These are phyloP conservation scores for Leptopilina boulardi DNA, from an alignment of 1,140 invertebrate genomes.

Conservation along the genomic window DNA sequence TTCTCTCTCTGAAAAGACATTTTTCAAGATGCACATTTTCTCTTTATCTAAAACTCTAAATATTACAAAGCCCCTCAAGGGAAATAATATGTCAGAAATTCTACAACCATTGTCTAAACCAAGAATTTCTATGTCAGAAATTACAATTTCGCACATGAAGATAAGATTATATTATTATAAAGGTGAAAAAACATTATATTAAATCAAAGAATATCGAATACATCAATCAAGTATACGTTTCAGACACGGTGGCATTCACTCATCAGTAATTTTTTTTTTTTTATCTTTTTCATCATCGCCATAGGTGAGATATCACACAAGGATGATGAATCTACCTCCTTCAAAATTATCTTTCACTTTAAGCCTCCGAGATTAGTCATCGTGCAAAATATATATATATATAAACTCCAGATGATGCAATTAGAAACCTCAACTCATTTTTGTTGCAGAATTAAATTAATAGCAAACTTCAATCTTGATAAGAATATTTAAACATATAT, in stretches of 20 bases:
- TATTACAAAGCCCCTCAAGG: conserved; percentile 6
- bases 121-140: conserved; percentile 14
- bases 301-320: conserved; percentile 9
- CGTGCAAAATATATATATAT: conserved; percentile 2
- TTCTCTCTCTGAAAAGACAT: no score
- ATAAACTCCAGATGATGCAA: background rate
- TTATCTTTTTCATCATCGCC: background rate
- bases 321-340: conserved; percentile 27
- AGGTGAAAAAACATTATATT: conserved; percentile 6
- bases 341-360: conserved; percentile 6
- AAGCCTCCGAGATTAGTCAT: background rate
- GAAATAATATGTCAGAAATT: conserved; percentile 24
- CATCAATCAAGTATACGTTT: background rate
- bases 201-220: conserved; percentile 9
- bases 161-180: background rate
- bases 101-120: background rate
- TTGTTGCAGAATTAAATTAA: no score
- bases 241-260: conserved; percentile 5
- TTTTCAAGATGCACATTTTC: no score
- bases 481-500: no score
- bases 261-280: background rate
- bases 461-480: no score
- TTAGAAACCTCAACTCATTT: background rate
- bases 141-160: background rate
- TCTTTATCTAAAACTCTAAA: conserved; percentile 9